Base-by-base conservation (phyloP, 2,888 invertebrate species). In the Pyrgus malvae region DNA sequence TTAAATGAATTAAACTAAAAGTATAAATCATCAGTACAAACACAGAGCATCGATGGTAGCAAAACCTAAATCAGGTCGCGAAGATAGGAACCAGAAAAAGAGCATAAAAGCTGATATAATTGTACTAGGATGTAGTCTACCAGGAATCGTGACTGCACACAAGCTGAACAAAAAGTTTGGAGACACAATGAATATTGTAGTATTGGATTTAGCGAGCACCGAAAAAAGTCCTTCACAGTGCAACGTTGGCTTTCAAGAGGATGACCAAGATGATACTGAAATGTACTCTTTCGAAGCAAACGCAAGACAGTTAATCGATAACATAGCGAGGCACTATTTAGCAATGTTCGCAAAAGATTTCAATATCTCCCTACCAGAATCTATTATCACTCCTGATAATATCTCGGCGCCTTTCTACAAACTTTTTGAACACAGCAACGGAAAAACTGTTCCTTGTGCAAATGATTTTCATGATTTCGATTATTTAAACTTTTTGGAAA, bases 121-220 rank as follows among this genome's bases (percentile, higher is more conserved):
- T 23, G 77, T 90, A 31, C 61, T 90, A 59, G 90, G 90, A 71
- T 84, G 86, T 62, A 86, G 76, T 41, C 74, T 90, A 1, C 83
- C 89, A 3, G 90, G 89, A 1, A 82, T 88, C 19, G 84, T 90
- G 6, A 75, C 83, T 0, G 90, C 90, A 0, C 82, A 90, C 69
- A 85, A 89, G 58, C 68, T 90, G 9, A 84, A 79, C 69, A 79
- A 74, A 55, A 81, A 70, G 48, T 88, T 90, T 53, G 90, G 90
- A 1, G 65, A 82, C 58, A 70, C 80, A 27, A 79, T 89, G 75
- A 83, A 88, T 25, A 79, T 90, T 2, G 76, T 89, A 1, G 80
- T 90, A 0, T 63, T 90, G 0, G 85, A 90, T 57, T 64, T 87
- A 19, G 68, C 68, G 1, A 64, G 59, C 1, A 35, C 62, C 5